Base-by-base conservation (phyloP, 92 coral and sea anemone genomes). In the Palythoa heliodiscus region DNA sequence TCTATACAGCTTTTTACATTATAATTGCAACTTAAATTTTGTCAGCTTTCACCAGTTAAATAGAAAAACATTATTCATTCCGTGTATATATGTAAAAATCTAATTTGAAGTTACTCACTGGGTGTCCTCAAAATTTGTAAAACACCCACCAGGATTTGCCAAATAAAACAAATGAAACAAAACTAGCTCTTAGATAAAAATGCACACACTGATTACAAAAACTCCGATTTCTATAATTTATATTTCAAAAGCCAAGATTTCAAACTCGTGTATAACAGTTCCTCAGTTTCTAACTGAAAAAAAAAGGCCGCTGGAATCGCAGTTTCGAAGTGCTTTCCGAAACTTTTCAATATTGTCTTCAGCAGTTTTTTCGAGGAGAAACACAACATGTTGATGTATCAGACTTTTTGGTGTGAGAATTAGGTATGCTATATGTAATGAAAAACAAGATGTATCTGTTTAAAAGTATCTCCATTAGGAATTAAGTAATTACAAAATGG, bases 41-140 rank as follows among this genome's bases (percentile, higher is more conserved):
- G 60, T 15, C 72, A 66, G 74, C 84, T 80, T 80, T 67, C 57
- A 64, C 24, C 52, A 78, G 69, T 78, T 64, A 63, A 39, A 50
- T 64, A 38, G 40, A 73, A 80, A 66, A 80, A 22, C 20, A 43
- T 52, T 66, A 80, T 80, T 80, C 12, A 80, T 80, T 64, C 40
- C n/a, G n/a, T 79, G 47, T 79, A 64, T 63, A 66, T 66, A 52
- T 80, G 38, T 78, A 54, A 60, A 54, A 64, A 50, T 25, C 52
- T 80, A 38, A 55, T n/a, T 52, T 63, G 63, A 19, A 17, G 55
- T 80, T 1, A 16, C 61, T 66, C 61, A 22, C 23, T 52, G 40
- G 84, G 84, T 11, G 58, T 14, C 50, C 48, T 68, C 50, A 24
- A 5, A 23, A 52, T 48, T 66, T 61, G 29, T 7, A 64, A 76